A percentile compares a stretch with the other conserved stretches of the same genome.
Conservation (phyloP, 2,888 invertebrate species). For the Thereva nobilitata region DNA sequence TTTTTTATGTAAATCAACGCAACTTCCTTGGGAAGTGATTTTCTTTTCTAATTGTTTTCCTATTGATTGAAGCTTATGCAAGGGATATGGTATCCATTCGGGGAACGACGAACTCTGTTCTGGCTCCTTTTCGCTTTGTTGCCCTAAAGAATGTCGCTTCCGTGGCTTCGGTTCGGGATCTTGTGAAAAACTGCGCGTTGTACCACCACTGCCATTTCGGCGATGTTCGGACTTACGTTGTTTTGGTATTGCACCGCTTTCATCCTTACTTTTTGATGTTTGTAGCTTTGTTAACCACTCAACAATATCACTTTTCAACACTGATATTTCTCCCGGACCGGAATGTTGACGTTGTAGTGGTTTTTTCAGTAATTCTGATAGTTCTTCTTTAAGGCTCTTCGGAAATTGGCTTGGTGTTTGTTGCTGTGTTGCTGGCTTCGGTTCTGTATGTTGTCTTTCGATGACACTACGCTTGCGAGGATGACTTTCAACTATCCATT, state of each 20-base stretch:
- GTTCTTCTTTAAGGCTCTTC: slow-evolving; percentile 52
- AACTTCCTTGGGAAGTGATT: slow-evolving; percentile 45
- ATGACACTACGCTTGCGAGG: slow-evolving; percentile 52
- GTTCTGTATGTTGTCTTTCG: slow-evolving; percentile 43
- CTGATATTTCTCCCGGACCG: slow-evolving; percentile 56
- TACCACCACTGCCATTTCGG: slow-evolving; percentile 55
- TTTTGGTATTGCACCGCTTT: slow-evolving; percentile 43
- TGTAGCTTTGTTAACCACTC: slow-evolving; percentile 58
- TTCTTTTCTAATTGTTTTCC: slow-evolving; percentile 48
- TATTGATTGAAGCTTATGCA: slow-evolving; percentile 53
- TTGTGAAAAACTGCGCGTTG: slow-evolving; percentile 52
- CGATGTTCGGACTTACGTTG: slow-evolving; percentile 50
- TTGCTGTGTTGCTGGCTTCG: slow-evolving; percentile 10
- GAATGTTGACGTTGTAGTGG: slow-evolving; percentile 57
- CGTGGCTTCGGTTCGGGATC: slow-evolving; percentile 52
- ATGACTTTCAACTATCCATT: slow-evolving; percentile 55
- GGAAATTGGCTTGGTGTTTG: slow-evolving; percentile 46
- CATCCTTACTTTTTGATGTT: slow-evolving; percentile 44
- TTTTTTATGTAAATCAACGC: slow-evolving; percentile 46
- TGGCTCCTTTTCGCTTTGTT: slow-evolving; percentile 51
- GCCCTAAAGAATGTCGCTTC: slow-evolving; percentile 56
- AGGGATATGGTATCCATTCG: slow-evolving; percentile 57
- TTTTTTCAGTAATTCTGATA: slow-evolving; percentile 56
- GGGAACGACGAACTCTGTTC: slow-evolving; percentile 50
- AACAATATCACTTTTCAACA: slow-evolving; percentile 56